Percentiles rank a stretch among this genome's conserved stretches.
Evolutionary conservation across 2,888 invertebrate species (phyloP).

Genomic region (Eurytoma californica): DNA sequence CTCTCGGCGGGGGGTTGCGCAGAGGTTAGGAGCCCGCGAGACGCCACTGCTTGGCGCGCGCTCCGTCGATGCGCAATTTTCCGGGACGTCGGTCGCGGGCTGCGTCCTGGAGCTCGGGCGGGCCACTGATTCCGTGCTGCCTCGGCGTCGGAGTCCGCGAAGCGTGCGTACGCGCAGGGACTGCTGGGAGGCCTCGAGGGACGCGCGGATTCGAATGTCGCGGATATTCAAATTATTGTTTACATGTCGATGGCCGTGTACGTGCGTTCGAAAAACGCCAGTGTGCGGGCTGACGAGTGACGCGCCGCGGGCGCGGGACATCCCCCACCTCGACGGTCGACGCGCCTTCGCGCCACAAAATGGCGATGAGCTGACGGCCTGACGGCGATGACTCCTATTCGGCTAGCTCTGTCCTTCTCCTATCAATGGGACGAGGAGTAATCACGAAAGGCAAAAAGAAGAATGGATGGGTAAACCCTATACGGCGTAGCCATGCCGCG

Average conservation of each 20-base stretch:
- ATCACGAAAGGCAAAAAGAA: too few relatives aligned
- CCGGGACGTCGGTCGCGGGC: background rate
- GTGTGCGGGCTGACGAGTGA: conserved; percentile 39
- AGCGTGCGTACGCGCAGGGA: background rate
- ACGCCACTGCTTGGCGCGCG: background rate
- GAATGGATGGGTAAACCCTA: too few relatives aligned
- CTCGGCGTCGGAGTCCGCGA: background rate
- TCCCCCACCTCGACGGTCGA: background rate
- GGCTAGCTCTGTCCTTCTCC: background rate
- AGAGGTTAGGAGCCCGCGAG: too few relatives aligned
- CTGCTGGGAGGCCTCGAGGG: background rate
- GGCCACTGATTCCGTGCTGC: background rate
- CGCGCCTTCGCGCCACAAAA: conserved; percentile 53
- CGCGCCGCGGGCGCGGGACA: conserved; percentile 31
- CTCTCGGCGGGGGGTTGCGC: too few relatives aligned
- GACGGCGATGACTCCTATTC: conserved; percentile 25
- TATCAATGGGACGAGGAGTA: background rate
- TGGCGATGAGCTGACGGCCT: conserved; percentile 41
- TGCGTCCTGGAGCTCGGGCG: background rate
- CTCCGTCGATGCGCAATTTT: conserved; percentile 16
- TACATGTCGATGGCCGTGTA: conserved; percentile 40
- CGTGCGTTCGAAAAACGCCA: conserved; percentile 38
- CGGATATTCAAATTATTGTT: conserved; percentile 49
- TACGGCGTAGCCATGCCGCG: too few relatives aligned
- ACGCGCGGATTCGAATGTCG: background rate